phyloP scores from a whole-genome alignment of 2,888 invertebrate genomes.

The Nebria brevicollis region DNA sequence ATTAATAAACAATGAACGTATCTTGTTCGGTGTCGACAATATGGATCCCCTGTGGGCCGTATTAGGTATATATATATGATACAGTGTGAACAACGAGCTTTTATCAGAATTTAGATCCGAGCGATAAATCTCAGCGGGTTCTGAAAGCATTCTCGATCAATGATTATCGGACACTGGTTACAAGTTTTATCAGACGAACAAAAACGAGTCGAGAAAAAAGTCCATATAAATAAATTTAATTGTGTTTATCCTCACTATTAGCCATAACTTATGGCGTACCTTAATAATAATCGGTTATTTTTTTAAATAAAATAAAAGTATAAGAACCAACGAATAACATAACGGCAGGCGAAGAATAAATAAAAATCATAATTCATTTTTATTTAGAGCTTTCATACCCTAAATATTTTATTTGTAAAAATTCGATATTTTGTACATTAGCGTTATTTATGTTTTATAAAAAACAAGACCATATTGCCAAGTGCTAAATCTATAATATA shows the following conservation, averaged over 20 bases:
- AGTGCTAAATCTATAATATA: too few species aligned
- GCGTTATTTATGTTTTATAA: too few species aligned
- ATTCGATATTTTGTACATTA: too few species aligned
- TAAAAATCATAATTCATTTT: too few species aligned
- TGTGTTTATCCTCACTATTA: not conserved
- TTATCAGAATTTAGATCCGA: slow-evolving; percentile 31
- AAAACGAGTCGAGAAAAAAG: not conserved
- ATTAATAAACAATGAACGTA: not conserved
- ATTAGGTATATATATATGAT: slow-evolving; percentile 9
- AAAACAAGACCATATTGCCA: too few species aligned
- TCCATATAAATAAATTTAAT: not conserved
- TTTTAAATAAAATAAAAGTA: not conserved
- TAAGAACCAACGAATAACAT: too few species aligned
- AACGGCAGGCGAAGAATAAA: too few species aligned
- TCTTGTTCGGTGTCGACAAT: slow-evolving; percentile 4
- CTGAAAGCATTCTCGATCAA: slow-evolving; percentile 21
- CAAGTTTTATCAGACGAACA: not conserved
- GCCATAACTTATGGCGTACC: not conserved
- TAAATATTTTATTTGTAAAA: too few species aligned
- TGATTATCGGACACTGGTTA: not conserved
- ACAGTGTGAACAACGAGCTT: slow-evolving; percentile 28
- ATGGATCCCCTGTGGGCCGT: slow-evolving; percentile 3
- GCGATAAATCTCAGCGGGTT: slow-evolving; percentile 32
- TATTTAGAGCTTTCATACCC: too few species aligned
- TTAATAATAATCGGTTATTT: not conserved